phyloP scores from a whole-genome alignment of 2,113 vertebrate genomes.

The Scartelaos histophorus region DNA sequence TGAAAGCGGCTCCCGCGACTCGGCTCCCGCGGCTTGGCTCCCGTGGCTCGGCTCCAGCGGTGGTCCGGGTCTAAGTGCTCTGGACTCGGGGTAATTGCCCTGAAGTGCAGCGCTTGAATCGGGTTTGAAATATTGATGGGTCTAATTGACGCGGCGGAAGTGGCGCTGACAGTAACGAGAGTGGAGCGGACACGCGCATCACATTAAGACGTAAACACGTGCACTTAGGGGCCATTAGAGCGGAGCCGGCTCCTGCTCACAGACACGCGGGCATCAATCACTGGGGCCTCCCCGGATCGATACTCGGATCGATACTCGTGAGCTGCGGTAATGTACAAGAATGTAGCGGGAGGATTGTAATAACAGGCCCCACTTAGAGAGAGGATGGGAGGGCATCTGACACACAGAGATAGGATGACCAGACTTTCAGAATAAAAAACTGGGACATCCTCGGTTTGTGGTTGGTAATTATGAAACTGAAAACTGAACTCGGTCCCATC shows the following conservation, averaged over 20 bases:
- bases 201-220: constrained; percentile 48
- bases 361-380: too few relatives aligned
- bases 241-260: constrained; percentile 57
- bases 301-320: constrained; percentile 55
- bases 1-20: constrained; percentile 7
- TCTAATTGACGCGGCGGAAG: constrained; percentile 62
- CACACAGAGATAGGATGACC: too few relatives aligned
- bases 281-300: constrained; percentile 48
- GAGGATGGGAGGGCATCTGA: too few relatives aligned
- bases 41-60: constrained; percentile 16
- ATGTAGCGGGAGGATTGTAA: not conserved
- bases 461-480: too few relatives aligned
- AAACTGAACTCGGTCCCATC: too few relatives aligned
- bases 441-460: too few relatives aligned
- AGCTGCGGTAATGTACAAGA: constrained; percentile 24
- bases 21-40: not conserved
- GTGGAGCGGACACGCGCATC: constrained; percentile 19
- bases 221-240: constrained; percentile 76
- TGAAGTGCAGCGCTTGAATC: constrained; percentile 33
- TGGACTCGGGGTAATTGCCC: constrained; percentile 47
- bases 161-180: constrained; percentile 50
- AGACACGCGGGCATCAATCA: constrained; percentile 57
- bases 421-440: too few relatives aligned
- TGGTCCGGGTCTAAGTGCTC: constrained; percentile 40
- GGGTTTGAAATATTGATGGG: constrained; percentile 65